A percentile compares a stretch with the other conserved stretches of the same genome.
Conservation (phyloP, 2,888 invertebrate genomes). For the Lithosia quadra region DNA sequence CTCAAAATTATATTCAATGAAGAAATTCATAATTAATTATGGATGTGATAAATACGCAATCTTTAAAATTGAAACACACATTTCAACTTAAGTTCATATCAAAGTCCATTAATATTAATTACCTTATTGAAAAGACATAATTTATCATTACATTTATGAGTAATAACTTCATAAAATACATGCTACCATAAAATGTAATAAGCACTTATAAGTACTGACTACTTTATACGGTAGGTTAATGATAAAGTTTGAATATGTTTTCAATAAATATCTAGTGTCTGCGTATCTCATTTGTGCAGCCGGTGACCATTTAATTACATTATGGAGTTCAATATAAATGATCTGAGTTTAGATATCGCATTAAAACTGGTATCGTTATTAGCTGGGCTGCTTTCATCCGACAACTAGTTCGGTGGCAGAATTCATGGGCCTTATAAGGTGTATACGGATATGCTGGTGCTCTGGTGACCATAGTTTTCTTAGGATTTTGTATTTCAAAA, state of each 20-base stretch:
- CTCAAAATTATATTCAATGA: background rate
- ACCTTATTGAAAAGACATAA: background rate
- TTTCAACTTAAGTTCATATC: constrained; percentile 1
- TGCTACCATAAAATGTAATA: constrained; percentile 3
- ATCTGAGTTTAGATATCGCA: constrained; percentile 41
- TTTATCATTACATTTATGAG: background rate
- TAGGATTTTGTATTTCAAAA: too few relatives aligned
- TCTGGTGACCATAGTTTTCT: constrained; percentile 55
- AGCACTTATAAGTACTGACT: constrained; percentile 4
- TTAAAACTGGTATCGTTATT: constrained; percentile 66
- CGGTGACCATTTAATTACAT: constrained; percentile 30
- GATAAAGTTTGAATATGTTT: constrained; percentile 3
- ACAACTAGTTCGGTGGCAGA: constrained; percentile 76
- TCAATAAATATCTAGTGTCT: constrained; percentile 9
- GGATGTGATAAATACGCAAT: background rate
- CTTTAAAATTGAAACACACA: background rate
- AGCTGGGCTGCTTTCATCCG: constrained; percentile 74
- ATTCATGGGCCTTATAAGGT: constrained; percentile 73
- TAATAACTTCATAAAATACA: constrained; percentile 9
- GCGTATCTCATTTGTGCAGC: constrained; percentile 5
- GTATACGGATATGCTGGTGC: constrained; percentile 64
- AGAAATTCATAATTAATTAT: background rate
- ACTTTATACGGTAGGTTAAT: background rate
- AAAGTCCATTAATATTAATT: background rate
- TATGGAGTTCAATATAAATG: constrained; percentile 30